Evolutionary conservation across 92 coral and sea anemone species (phyloP).

Genomic region (Phymanthus crucifer): DNA sequence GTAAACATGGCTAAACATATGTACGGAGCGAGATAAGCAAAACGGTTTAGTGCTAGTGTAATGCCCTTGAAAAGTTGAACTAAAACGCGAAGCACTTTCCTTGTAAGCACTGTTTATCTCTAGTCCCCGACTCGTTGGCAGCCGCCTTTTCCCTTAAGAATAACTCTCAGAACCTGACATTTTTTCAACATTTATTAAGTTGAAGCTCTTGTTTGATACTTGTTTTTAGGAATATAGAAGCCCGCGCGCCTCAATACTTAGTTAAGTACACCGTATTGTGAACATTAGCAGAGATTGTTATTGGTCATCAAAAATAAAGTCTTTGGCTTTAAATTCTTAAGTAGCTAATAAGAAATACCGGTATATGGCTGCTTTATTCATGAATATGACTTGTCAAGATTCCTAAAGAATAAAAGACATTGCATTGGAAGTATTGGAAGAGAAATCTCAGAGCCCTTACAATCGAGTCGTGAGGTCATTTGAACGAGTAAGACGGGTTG

Average conservation of each 20-base stretch:
- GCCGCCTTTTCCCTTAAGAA: not conserved
- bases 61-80: conserved; percentile 13
- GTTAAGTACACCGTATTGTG: conserved; percentile 20
- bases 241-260: conserved; percentile 16
- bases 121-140: not conserved
- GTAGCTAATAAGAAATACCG: conserved; percentile 20
- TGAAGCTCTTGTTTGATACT: conserved; percentile 32
- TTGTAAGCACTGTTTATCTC: not conserved
- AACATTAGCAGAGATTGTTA: conserved; percentile 21
- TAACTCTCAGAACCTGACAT: conserved; percentile 17
- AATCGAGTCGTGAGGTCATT: not conserved
- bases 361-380: conserved; percentile 23
- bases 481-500: not conserved
- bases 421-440: not conserved
- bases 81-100: not conserved
- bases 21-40: conserved; percentile 45
- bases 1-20: conserved; percentile 56
- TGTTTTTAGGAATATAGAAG: conserved; percentile 1
- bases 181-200: conserved; percentile 25
- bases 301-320: conserved; percentile 12
- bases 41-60: conserved; percentile 31
- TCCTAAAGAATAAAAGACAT: not conserved
- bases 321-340: conserved; percentile 24
- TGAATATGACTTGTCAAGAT: conserved; percentile 9
- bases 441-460: not conserved